Percentiles rank a stretch among this genome's conserved stretches.
Conservation (phyloP, 2,113 vertebrate species). For the Grammomys surdaster region DNA sequence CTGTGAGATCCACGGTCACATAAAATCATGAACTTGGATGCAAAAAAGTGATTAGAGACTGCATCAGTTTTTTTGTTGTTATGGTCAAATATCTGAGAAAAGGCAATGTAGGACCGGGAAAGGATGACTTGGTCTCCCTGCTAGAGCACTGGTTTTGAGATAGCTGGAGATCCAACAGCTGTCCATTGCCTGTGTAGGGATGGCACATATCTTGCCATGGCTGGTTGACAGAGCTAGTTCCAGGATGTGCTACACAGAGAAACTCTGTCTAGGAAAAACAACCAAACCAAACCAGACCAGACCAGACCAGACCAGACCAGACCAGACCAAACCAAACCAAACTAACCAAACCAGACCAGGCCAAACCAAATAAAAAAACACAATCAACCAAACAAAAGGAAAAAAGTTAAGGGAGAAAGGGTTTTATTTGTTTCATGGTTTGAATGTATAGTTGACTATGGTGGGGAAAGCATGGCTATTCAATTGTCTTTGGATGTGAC, state of each 20-base stretch:
- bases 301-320: neutral
- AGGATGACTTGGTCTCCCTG: too few species aligned
- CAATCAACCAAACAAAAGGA: neutral
- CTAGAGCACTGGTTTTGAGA: too few species aligned
- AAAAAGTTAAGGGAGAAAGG: neutral
- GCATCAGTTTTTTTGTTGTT: neutral
- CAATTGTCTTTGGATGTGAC: neutral
- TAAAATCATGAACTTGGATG: neutral
- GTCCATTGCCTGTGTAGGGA: too few species aligned
- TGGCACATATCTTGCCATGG: too few species aligned
- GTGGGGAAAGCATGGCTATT: too few species aligned
- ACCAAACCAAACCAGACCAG: neutral
- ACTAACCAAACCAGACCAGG: neutral
- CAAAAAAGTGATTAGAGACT: neutral
- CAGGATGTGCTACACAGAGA: neutral
- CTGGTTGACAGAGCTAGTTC: neutral
- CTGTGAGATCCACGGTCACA: neutral
- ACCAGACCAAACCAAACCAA: neutral
- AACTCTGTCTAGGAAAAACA: neutral
- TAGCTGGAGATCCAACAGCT: too few species aligned
- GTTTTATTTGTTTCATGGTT: neutral
- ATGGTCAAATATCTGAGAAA: neutral
- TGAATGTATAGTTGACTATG: too few species aligned
- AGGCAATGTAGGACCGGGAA: too few species aligned
- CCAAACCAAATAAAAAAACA: neutral